Base-by-base conservation (phyloP, 2,888 invertebrate genomes). In the Tupiocoris notatus region DNA sequence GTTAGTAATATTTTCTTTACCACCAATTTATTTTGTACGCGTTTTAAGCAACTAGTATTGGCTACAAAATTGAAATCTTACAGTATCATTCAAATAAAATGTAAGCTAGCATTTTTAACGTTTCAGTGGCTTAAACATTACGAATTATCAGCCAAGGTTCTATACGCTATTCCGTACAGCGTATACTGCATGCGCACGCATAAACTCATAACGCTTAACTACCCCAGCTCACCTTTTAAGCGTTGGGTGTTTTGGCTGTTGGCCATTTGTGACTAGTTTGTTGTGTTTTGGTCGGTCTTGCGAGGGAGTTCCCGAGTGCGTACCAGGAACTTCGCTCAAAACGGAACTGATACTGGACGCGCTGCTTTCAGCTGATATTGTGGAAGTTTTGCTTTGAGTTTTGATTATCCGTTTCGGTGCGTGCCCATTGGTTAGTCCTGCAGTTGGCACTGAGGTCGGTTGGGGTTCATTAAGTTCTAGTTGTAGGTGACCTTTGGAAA, bases 141-240 rank as follows among this genome's bases (percentile, higher is more conserved):
- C n/a, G n/a, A n/a, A n/a, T n/a, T n/a, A n/a, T n/a, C n/a, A n/a
- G n/a, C n/a, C n/a, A n/a, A n/a, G n/a, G n/a, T n/a, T n/a, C n/a
- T n/a, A n/a, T n/a, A n/a, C n/a, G n/a, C n/a, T n/a, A n/a, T n/a
- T n/a, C n/a, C n/a, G n/a, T n/a, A n/a, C n/a, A n/a, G n/a, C n/a
- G n/a, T n/a, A n/a, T n/a, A n/a, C n/a, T n/a, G n/a, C n/a, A n/a
- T n/a, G n/a, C n/a, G n/a, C n/a, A n/a, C n/a, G n/a, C n/a, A n/a
- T n/a, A n/a, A n/a, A n/a, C n/a, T n/a, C n/a, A n/a, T n/a, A n/a
- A n/a, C n/a, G n/a, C n/a, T n/a, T n/a, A n/a, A n/a, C n/a, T n/a
- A n/a, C n/a, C n/a, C n/a, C n/a, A n/a, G n/a, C n/a, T n/a, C n/a
- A 91, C 91, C 91, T 89, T 84, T 91, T 91, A 77, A 91, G 86